Evolutionary conservation across 2,113 vertebrate species (phyloP).

Genomic region (Galeopterus variegatus): DNA sequence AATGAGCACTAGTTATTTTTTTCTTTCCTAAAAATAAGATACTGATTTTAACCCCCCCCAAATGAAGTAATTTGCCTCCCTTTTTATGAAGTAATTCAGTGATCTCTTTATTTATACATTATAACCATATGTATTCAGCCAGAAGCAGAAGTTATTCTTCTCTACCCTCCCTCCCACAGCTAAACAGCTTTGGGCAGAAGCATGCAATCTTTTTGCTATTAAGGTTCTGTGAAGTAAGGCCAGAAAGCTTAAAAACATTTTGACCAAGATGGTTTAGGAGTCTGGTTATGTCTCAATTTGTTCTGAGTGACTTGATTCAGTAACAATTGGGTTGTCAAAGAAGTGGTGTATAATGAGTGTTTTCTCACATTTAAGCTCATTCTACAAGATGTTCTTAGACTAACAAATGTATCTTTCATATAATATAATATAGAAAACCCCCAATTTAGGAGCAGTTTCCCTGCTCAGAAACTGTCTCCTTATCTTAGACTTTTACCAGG

Average conservation of each 20-base stretch:
- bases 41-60: not conserved
- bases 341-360: constrained; percentile 71
- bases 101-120: constrained; percentile 78
- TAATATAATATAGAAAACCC: not conserved
- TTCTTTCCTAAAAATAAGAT: not conserved
- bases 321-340: constrained; percentile 71
- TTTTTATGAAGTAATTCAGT: constrained; percentile 66
- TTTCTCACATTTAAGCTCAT: constrained; percentile 44
- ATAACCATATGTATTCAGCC: constrained; percentile 76
- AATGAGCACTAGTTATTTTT: constrained; percentile 43
- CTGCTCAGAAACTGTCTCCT: constrained; percentile 11
- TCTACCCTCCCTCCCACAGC: not conserved
- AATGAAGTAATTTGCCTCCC: no score
- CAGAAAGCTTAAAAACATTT: constrained; percentile 77
- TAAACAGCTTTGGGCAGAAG: constrained; percentile 75
- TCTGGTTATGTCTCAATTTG: constrained; percentile 77
- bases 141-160: constrained; percentile 73
- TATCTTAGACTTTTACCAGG: not conserved
- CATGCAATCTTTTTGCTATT: constrained; percentile 73
- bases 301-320: constrained; percentile 63
- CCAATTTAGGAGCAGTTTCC: not conserved
- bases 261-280: constrained; percentile 71
- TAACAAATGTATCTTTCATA: not conserved
- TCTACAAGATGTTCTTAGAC: not conserved
- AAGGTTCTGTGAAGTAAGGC: constrained; percentile 75